Evolutionary conservation across 2,113 vertebrate species (phyloP).

Genomic region (Balaeniceps rex): DNA sequence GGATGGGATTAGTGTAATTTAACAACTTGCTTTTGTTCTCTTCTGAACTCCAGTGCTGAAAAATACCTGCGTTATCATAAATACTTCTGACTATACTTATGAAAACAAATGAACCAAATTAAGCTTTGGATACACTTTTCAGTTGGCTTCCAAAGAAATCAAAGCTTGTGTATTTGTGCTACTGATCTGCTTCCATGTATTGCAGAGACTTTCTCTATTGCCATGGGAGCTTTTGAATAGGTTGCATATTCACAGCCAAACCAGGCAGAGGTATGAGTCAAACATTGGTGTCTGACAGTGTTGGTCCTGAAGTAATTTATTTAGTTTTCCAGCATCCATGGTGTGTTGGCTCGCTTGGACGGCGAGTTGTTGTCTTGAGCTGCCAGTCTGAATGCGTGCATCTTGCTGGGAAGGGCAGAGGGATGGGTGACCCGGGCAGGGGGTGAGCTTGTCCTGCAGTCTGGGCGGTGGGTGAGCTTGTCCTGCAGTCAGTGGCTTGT

Average conservation of each 20-base stretch:
- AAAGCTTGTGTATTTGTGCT: not conserved
- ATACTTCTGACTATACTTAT: not conserved
- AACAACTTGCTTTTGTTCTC: not conserved
- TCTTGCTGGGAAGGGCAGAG: not conserved
- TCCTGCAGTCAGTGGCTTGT: not conserved
- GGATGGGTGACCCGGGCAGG: not conserved
- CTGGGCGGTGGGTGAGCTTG: not conserved
- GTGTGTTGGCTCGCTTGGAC: not conserved
- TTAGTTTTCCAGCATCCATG: not conserved
- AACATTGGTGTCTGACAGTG: not conserved
- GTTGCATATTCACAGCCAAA: not conserved
- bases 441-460: not conserved
- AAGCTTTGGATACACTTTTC: not conserved
- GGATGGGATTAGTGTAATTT: constrained; percentile 15
- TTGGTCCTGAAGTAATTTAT: not conserved
- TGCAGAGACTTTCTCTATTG: not conserved
- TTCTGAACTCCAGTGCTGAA: not conserved
- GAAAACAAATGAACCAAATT: not conserved
- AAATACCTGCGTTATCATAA: not conserved
- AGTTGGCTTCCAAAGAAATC: not conserved
- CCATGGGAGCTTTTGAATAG: not conserved
- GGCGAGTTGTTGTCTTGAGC: not conserved
- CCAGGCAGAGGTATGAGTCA: not conserved
- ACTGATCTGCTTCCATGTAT: not conserved
- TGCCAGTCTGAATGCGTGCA: accelerated